Conservation (phyloP, 2,113 vertebrate species). For the Rhagologus leucostigma region DNA sequence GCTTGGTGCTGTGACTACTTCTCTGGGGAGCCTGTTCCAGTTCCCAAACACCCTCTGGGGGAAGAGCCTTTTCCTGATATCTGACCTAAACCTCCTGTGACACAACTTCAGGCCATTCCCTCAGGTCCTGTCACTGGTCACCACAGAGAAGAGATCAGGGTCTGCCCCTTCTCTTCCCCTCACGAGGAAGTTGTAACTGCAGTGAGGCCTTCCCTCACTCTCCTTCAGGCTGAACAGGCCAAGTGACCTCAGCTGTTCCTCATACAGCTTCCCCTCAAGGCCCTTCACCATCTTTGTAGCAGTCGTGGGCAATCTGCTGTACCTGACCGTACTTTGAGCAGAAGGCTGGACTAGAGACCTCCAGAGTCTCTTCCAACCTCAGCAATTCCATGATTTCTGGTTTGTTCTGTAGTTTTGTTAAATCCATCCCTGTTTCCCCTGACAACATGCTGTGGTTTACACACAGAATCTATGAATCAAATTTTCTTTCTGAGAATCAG, state of each 20-base stretch:
- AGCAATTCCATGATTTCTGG: background rate
- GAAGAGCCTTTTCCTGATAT: background rate
- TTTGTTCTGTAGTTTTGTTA: background rate
- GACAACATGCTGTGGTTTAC: background rate
- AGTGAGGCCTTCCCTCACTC: background rate
- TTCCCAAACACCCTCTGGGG: fast-evolving
- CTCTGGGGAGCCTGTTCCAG: background rate
- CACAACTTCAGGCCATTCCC: background rate
- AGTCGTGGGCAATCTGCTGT: background rate
- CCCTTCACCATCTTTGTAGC: background rate
- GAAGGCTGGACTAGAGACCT: background rate
- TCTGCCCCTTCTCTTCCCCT: background rate
- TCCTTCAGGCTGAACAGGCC: background rate
- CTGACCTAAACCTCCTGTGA: background rate
- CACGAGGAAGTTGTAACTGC: background rate
- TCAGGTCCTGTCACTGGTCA: fast-evolving
- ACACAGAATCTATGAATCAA: background rate
- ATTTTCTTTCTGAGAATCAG: background rate
- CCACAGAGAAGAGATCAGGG: background rate
- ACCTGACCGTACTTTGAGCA: background rate
- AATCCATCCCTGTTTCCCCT: background rate
- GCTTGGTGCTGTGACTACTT: background rate
- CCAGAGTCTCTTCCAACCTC: background rate
- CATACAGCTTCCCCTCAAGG: fast-evolving
- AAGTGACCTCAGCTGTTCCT: fast-evolving